Conservation (phyloP, 1,140 invertebrate genomes). For the Eurytemora carolleeae region DNA sequence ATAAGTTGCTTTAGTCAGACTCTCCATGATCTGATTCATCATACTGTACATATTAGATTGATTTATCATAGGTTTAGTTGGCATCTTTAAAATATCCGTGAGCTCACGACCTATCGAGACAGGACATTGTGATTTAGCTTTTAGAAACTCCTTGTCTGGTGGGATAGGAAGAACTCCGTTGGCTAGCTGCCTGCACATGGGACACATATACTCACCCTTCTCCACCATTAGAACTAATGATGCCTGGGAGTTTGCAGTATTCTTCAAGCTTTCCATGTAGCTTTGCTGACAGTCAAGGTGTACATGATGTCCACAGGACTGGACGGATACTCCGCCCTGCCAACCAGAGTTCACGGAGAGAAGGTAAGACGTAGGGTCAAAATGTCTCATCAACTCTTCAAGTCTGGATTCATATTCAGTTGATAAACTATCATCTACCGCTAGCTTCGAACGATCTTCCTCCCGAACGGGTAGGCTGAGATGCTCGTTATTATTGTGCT, state of each 20-base stretch:
- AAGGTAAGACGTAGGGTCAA: conserved; percentile 49
- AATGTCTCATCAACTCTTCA: conserved; percentile 9
- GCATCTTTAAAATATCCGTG: conserved; percentile 3
- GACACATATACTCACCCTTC: conserved; percentile 76
- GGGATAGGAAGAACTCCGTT: conserved; percentile 76
- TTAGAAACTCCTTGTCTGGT: conserved; percentile 34
- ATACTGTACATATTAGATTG: neutral
- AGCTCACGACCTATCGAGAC: conserved; percentile 1
- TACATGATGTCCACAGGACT: conserved; percentile 86
- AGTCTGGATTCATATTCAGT: conserved; percentile 7
- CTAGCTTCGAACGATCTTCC: conserved; percentile 30
- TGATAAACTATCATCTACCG: neutral
- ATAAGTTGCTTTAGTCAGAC: conserved; percentile 28
- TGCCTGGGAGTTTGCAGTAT: conserved; percentile 46
- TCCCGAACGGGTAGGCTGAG: conserved; percentile 41
- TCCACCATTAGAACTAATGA: conserved; percentile 25
- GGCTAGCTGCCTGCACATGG: conserved; percentile 73
- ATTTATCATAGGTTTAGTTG: neutral
- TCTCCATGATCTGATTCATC: conserved; percentile 24
- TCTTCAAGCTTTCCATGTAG: conserved; percentile 58
- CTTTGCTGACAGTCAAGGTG: conserved; percentile 77
- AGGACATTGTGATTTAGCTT: neutral
- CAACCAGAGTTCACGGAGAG: conserved; percentile 66
- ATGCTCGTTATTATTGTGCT: conserved; percentile 36
- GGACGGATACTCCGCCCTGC: conserved; percentile 81